Base-by-base conservation (phyloP, 2,888 invertebrate species). In the Acleris laterana region DNA sequence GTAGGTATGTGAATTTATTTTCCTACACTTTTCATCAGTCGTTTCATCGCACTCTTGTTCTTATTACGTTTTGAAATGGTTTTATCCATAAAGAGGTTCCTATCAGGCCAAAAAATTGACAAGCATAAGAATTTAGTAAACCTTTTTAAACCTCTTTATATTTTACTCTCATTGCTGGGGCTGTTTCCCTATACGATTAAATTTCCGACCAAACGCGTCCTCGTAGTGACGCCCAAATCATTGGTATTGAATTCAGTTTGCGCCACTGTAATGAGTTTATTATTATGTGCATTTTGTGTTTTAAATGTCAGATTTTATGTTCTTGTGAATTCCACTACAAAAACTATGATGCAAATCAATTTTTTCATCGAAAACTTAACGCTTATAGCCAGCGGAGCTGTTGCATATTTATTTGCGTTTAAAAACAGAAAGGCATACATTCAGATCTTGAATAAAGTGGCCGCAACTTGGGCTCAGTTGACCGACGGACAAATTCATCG, bases 391-490 rank as follows among this genome's bases (percentile, higher is more conserved):
- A 38, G 38, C 13, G 38, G 13, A 38, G 38, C 38, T 13, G 13
- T 63, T 6, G 44, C 64, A 3, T 70, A 68, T 51, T n/a, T 62
- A 20, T 44, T 9, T 17, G 60, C 57, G 1, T 58, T 68, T 7
- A 51, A 32, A 4, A 32, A 65, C 46, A 55, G 46, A 63, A 19
- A 19, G 38, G 48, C 50, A 51, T 69, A 63, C 17, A 32, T 63
- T 13, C 28, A n/a, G 13, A 51, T 63, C 1, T 28, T 57, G 13
- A 63, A 51, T 51, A 28, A 50, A 17, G 28, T 57, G 6, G 57
- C 50, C 9, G 9, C 19, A 1, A 51, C 50, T 11, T 63, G 57
- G 63, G 28, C 44, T 19, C 25, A 28, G 7, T 28, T 63, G 5
- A 42, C 51, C 19, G 49, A 50, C 17, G 56, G 56, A 32, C 51